Evolutionary conservation across 92 coral and sea anemone species (phyloP).

Genomic region (Meandrina meandrites): DNA sequence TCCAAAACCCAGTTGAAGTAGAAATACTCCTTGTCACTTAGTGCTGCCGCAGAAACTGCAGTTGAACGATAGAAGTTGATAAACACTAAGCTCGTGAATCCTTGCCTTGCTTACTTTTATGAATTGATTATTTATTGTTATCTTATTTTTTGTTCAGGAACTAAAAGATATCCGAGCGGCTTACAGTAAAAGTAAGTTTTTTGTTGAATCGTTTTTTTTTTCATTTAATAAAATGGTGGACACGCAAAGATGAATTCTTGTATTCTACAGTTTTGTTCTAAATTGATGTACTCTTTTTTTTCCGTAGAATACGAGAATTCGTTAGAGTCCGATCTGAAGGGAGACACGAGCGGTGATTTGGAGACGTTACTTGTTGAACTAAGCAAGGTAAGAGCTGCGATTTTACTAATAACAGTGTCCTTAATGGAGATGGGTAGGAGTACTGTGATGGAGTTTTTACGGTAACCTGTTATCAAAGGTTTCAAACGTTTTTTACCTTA

Average conservation of each 20-base stretch:
- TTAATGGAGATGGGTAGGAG: neutral
- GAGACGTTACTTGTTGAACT: conserved; percentile 80
- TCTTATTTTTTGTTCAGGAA: conserved; percentile 64
- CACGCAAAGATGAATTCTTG: neutral
- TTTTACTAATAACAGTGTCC: neutral
- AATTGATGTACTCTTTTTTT: neutral
- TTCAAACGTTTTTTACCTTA: neutral
- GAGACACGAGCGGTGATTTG: conserved; percentile 86
- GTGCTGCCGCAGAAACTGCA: too few species aligned
- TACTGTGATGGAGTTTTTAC: neutral
- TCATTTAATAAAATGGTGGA: neutral
- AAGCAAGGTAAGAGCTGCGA: conserved; percentile 68
- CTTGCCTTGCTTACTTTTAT: neutral
- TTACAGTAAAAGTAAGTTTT: conserved; percentile 72
- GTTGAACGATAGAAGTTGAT: too few species aligned
- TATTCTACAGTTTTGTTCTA: neutral
- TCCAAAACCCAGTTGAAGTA: too few species aligned
- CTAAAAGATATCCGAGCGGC: conserved; percentile 77
- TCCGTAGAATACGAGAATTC: conserved; percentile 72
- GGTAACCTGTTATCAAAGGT: neutral
- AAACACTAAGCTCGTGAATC: too few species aligned
- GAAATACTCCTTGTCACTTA: too few species aligned
- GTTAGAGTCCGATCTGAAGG: conserved; percentile 77
- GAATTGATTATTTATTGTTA: neutral
- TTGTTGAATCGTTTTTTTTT: neutral